phyloP scores from a whole-genome alignment of 2,888 invertebrate species.

The Hirtodrosophila trivittata region DNA sequence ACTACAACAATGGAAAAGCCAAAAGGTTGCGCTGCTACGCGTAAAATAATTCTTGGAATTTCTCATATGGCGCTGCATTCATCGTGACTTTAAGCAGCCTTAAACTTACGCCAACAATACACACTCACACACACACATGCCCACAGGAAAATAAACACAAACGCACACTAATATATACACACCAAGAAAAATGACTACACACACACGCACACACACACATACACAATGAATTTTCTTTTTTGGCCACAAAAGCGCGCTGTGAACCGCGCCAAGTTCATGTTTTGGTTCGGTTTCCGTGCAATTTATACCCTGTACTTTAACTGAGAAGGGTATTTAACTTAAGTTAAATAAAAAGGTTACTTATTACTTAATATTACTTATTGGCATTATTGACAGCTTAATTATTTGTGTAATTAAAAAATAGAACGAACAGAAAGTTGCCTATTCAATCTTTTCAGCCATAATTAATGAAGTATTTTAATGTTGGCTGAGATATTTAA shows the following conservation, averaged over 20 bases:
- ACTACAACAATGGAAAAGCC: conserved; percentile 38
- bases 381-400: too few species aligned
- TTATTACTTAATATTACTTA: too few species aligned
- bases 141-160: neutral
- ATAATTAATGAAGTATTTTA: too few species aligned
- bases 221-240: conserved; percentile 17
- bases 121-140: conserved; percentile 3
- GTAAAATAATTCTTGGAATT: conserved; percentile 73
- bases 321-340: neutral
- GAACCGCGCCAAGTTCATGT: conserved; percentile 48
- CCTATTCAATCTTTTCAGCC: too few species aligned
- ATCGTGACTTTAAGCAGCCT: conserved; percentile 64
- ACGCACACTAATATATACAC: conserved; percentile 6
- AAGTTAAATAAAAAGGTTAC: too few species aligned
- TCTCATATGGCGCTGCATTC: conserved; percentile 55
- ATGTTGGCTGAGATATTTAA: too few species aligned
- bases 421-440: too few species aligned
- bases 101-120: neutral
- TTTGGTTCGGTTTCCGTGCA: conserved; percentile 27
- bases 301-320: conserved; percentile 16
- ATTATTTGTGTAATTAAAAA: too few species aligned
- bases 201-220: neutral
- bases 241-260: conserved; percentile 35
- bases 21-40: conserved; percentile 66
- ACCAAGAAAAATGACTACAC: neutral